Percentiles rank a stretch among this genome's conserved stretches.
These are phyloP conservation scores for Oscheius sp. DNA, from an alignment of 2,888 invertebrate genomes.

Conservation along the genomic window DNA sequence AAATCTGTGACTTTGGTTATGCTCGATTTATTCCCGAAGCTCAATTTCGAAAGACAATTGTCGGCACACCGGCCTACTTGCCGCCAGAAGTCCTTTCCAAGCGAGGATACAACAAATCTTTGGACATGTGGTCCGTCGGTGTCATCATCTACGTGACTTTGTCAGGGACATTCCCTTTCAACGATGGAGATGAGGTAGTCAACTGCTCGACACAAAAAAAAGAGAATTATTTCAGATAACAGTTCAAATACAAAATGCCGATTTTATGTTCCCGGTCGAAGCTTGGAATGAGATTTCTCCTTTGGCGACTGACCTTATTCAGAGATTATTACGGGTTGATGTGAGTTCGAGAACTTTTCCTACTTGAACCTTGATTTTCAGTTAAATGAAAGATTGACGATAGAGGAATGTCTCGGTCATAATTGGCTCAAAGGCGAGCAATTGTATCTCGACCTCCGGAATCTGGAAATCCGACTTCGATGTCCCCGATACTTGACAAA, in stretches of 20 bases:
- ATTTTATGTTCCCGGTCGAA: conserved; percentile 98
- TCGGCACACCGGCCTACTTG: conserved; percentile 75
- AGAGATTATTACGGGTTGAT: conserved; percentile 89
- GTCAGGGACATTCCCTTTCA: conserved; percentile 98
- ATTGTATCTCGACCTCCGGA: conserved; percentile 64
- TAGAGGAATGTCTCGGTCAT: conserved; percentile 71
- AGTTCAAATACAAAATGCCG: conserved; percentile 99
- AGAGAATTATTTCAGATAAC: conserved; percentile 82
- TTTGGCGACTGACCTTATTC: conserved; percentile 94
- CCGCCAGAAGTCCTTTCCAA: conserved; percentile 97
- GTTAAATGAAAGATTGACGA: conserved; percentile 70
- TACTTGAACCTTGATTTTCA: conserved; percentile 34
- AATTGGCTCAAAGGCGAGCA: conserved; percentile 69
- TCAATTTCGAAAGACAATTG: conserved; percentile 72
- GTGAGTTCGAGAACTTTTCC: conserved; percentile 53
- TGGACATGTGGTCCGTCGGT: conserved; percentile 99
- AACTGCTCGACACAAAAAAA: not conserved
- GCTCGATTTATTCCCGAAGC: conserved; percentile 64
- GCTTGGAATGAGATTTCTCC: conserved; percentile 96
- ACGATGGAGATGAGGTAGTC: conserved; percentile 82
- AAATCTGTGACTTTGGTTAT: conserved; percentile 73
- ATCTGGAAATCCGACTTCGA: conserved; percentile 64
- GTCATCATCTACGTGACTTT: conserved; percentile 95
- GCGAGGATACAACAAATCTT: conserved; percentile 96
- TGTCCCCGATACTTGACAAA: conserved; percentile 53